Evolutionary conservation across 2,888 invertebrate genomes (phyloP).

Genomic region (Drosophila pseudotalamancana): DNA sequence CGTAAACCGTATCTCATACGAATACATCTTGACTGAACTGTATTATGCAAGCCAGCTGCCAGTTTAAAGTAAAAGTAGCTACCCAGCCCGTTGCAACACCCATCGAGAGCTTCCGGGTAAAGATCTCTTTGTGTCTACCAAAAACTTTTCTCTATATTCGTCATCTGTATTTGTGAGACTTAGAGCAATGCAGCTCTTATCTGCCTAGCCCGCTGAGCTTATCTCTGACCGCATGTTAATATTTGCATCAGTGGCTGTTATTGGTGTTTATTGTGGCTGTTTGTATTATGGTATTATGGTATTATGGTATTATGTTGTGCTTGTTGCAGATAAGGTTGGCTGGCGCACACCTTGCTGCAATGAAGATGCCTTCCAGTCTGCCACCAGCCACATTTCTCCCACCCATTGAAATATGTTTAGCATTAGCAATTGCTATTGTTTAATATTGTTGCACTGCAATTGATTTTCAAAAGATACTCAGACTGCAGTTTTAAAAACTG

Average conservation of each 20-base stretch:
- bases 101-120: slow-evolving; percentile 65
- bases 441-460: slow-evolving; percentile 21
- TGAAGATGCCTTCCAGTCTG: slow-evolving; percentile 10
- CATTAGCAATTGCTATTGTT: slow-evolving; percentile 16
- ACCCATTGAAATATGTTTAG: not conserved
- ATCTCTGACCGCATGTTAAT: slow-evolving; percentile 63
- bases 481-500: no score
- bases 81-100: slow-evolving; percentile 48
- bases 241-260: slow-evolving; percentile 56
- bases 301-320: no score
- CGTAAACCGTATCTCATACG: slow-evolving; percentile 15
- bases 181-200: slow-evolving; percentile 38
- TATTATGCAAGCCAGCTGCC: slow-evolving; percentile 50
- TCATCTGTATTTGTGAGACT: slow-evolving; percentile 3
- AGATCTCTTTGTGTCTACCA: slow-evolving; percentile 31
- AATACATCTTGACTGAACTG: slow-evolving; percentile 21
- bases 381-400: slow-evolving; percentile 9
- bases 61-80: slow-evolving; percentile 68
- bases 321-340: slow-evolving; percentile 12
- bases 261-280: slow-evolving; percentile 21
- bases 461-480: no score
- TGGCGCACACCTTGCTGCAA: not conserved
- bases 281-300: not conserved
- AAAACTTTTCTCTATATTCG: slow-evolving; percentile 21
- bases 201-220: slow-evolving; percentile 29